phyloP scores from a whole-genome alignment of 2,888 invertebrate species.

The Stenichneumon culpator region DNA sequence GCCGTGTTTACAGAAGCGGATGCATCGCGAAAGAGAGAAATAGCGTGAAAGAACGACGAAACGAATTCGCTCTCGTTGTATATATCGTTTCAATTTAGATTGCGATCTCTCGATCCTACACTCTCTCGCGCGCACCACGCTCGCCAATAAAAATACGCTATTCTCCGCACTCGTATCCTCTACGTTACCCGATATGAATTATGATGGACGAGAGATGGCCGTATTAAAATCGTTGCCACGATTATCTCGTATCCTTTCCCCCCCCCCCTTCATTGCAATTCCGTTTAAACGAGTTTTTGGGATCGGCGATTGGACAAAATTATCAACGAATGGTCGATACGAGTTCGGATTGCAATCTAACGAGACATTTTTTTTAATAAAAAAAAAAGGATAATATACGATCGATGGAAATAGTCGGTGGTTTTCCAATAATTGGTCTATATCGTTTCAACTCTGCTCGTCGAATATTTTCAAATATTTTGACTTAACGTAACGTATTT shows the following conservation, averaged over 20 bases:
- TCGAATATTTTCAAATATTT: neutral
- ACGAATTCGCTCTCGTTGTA: conserved; percentile 38
- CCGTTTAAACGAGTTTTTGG: conserved; percentile 50
- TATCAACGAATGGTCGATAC: conserved; percentile 23
- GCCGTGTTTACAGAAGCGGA: conserved; percentile 75
- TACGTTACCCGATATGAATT: conserved; percentile 68
- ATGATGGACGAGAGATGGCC: conserved; percentile 65
- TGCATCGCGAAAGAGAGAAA: conserved; percentile 52
- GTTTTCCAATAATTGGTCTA: neutral
- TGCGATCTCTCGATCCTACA: conserved; percentile 75
- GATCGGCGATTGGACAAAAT: conserved; percentile 12
- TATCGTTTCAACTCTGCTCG: neutral
- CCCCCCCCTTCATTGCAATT: neutral
- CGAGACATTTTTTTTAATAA: neutral
- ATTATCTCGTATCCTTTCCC: conserved; percentile 18
- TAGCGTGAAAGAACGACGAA: conserved; percentile 71
- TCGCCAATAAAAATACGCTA: conserved; percentile 75
- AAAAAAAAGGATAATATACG: conserved; percentile 4
- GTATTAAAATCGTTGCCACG: conserved; percentile 56
- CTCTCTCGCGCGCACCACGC: conserved; percentile 68
- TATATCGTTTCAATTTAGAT: conserved; percentile 82
- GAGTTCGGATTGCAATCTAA: conserved; percentile 36
- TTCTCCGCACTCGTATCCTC: conserved; percentile 54
- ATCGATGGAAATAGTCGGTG: conserved; percentile 6
- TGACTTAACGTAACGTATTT: no score